Evolutionary conservation across 2,113 vertebrate genomes (phyloP).

Genomic region (Craseonycteris thonglongyai): DNA sequence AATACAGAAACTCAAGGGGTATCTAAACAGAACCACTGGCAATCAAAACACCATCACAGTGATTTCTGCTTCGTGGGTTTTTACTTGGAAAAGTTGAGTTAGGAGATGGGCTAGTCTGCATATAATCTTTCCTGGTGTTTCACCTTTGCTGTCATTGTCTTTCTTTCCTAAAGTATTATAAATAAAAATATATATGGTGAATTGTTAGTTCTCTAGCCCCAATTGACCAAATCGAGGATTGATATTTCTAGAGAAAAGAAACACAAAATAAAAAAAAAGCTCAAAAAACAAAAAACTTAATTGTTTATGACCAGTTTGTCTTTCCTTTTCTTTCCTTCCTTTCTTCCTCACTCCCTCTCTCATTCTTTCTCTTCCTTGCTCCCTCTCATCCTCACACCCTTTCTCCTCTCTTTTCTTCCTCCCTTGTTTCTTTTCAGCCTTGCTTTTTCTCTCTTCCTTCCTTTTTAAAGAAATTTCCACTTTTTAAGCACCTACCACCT

Average conservation of each 20-base stretch:
- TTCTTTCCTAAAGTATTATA: background rate
- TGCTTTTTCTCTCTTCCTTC: background rate
- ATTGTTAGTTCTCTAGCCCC: background rate
- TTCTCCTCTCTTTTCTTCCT: background rate
- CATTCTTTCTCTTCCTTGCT: too few relatives aligned
- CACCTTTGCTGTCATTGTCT: background rate
- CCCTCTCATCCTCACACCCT: background rate
- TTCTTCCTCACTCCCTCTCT: too few relatives aligned
- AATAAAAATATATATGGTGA: background rate
- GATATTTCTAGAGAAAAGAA: background rate
- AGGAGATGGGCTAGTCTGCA: background rate
- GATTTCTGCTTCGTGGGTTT: background rate
- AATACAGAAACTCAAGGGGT: background rate
- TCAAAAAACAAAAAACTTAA: background rate
- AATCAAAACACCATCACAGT: background rate
- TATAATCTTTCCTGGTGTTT: background rate
- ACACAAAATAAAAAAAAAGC: background rate
- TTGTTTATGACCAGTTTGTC: background rate
- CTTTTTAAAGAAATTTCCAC: background rate
- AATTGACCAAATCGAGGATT: background rate
- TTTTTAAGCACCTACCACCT: background rate
- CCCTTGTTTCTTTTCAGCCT: background rate
- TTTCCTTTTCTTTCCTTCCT: background rate
- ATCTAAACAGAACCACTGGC: background rate
- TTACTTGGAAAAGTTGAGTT: background rate